Conservation (phyloP, 1,140 invertebrate species). For the Helicoverpa zea region DNA sequence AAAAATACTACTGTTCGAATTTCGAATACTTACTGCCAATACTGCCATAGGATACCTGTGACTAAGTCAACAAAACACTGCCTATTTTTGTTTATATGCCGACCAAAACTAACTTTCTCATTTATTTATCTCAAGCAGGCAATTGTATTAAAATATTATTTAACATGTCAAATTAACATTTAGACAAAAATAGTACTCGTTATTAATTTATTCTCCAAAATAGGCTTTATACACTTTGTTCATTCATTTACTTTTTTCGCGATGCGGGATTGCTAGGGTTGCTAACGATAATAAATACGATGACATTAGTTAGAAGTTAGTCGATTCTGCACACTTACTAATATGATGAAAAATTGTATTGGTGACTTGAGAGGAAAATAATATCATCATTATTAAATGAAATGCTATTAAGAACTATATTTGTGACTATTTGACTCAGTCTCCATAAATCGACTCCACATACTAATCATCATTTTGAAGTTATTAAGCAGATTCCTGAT, state of each 20-base stretch:
- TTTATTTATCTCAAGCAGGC: neutral
- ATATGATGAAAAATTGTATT: too few species aligned
- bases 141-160: neutral
- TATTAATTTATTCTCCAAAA: neutral
- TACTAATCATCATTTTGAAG: too few species aligned
- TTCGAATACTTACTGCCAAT: slow-evolving; percentile 9
- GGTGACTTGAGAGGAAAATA: too few species aligned
- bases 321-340: neutral
- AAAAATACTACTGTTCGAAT: neutral
- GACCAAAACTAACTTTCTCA: neutral
- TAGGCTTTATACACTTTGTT: neutral
- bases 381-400: too few species aligned
- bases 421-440: too few species aligned
- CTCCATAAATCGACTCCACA: too few species aligned
- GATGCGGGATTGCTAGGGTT: neutral
- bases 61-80: slow-evolving; percentile 25
- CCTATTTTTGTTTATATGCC: slow-evolving; percentile 16
- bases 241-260: slow-evolving; percentile 13
- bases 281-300: neutral
- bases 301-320: neutral
- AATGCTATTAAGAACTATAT: too few species aligned
- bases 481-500: too few species aligned
- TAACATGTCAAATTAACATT: neutral
- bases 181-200: neutral
- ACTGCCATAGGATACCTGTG: slow-evolving; percentile 5